phyloP scores from a whole-genome alignment of 2,797 vertebrate species.

The Harpagifer antarcticus region DNA sequence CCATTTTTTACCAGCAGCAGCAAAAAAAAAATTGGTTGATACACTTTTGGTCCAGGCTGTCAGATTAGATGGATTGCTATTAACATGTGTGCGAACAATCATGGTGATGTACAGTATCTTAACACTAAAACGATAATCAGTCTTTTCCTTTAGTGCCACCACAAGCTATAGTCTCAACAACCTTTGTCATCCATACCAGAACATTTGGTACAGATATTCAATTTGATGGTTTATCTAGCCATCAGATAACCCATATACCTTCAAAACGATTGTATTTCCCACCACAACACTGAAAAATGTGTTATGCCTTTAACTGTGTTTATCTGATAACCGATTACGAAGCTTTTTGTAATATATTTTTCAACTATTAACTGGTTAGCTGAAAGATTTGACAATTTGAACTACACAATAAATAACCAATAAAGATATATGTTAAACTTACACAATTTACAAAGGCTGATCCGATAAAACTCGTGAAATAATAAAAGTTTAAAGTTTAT shows the following conservation, averaged over 20 bases:
- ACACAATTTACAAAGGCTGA: neutral
- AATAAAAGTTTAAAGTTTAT: conserved; percentile 6
- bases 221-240: too few relatives aligned
- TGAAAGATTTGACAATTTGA: conserved; percentile 3
- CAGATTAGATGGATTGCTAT: neutral
- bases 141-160: neutral
- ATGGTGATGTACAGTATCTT: neutral
- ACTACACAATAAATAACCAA: neutral
- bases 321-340: neutral
- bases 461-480: neutral
- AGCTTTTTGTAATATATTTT: neutral
- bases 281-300: too few relatives aligned
- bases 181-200: neutral
- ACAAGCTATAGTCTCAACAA: neutral
- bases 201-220: neutral
- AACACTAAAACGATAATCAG: neutral
- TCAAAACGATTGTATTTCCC: too few relatives aligned
- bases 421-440: neutral
- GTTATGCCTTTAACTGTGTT: neutral
- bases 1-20: neutral
- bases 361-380: neutral
- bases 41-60: neutral
- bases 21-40: accelerated
- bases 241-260: too few relatives aligned
- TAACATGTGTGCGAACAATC: neutral